A percentile compares a stretch with the other conserved stretches of the same genome.
These are phyloP conservation scores for Megalops atlanticus DNA, from an alignment of 2,113 vertebrate species.

Conservation along the genomic window DNA sequence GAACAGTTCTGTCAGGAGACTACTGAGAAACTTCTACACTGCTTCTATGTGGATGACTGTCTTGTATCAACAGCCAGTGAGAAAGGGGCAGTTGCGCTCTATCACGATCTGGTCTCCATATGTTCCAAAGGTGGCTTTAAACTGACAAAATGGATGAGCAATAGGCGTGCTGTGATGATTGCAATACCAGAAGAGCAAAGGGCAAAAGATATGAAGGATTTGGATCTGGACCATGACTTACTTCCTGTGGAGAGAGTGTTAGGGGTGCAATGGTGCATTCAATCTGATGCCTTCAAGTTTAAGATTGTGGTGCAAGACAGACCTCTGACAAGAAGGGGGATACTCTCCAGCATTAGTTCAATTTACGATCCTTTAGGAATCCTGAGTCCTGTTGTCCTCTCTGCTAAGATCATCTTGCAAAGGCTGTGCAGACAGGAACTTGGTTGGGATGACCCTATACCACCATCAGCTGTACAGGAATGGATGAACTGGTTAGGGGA, in stretches of 20 bases:
- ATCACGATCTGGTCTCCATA: no score
- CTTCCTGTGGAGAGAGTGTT: constrained; percentile 11
- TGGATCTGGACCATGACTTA: not conserved
- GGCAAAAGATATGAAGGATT: constrained; percentile 18
- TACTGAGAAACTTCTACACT: not conserved
- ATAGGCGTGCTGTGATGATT: no score
- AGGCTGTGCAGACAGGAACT: constrained; percentile 22
- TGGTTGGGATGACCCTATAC: constrained; percentile 23
- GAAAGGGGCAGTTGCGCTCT: not conserved
- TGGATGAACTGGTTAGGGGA: constrained; percentile 29
- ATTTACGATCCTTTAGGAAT: constrained; percentile 37
- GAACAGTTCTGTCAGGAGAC: not conserved
- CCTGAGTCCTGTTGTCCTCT: constrained; percentile 22
- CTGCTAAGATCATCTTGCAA: constrained; percentile 33
- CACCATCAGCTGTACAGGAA: not conserved
- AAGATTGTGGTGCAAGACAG: not conserved
- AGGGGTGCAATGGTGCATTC: constrained; percentile 23
- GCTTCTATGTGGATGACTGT: constrained; percentile 28
- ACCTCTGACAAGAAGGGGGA: constrained; percentile 21
- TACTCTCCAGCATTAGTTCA: constrained; percentile 20
- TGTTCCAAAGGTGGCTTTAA: constrained; percentile 23
- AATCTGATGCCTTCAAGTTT: constrained; percentile 35
- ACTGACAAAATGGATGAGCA: constrained; percentile 26
- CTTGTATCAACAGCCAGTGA: not conserved
- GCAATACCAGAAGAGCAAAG: not conserved